Evolutionary conservation across 2,888 invertebrate species (phyloP).

Genomic region (Drosophila mimetica): DNA sequence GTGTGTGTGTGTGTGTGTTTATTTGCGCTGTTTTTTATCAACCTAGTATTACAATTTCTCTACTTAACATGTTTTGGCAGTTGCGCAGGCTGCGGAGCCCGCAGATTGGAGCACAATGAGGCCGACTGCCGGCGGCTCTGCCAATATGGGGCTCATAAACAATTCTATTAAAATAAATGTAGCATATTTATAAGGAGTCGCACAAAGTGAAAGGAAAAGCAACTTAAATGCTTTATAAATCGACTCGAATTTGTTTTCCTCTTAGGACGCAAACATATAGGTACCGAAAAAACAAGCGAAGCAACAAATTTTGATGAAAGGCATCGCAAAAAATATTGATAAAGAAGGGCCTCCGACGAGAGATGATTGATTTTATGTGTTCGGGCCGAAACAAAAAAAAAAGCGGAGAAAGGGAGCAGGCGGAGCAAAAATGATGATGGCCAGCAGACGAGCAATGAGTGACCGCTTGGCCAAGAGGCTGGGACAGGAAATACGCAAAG

Average conservation of each 20-base stretch:
- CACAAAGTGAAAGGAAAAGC: conserved; percentile 39
- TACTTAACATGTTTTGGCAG: conserved; percentile 72
- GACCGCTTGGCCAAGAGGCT: conserved; percentile 45
- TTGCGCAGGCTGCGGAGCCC: conserved; percentile 54
- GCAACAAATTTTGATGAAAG: conserved; percentile 64
- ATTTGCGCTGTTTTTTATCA: conserved; percentile 14
- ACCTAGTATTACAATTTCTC: conserved; percentile 40
- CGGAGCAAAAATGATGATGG: conserved; percentile 20
- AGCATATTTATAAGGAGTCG: conserved; percentile 68
- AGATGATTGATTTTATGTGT: conserved; percentile 80
- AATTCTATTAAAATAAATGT: conserved; percentile 79
- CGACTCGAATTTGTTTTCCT: conserved; percentile 65
- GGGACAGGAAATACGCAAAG: conserved; percentile 66
- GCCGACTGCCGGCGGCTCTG: conserved; percentile 44
- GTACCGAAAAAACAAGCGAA: conserved; percentile 13
- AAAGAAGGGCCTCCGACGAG: conserved; percentile 20
- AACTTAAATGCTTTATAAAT: conserved; percentile 72
- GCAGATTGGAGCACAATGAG: conserved; percentile 51
- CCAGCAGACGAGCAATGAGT: conserved; percentile 19
- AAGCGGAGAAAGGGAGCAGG: background rate
- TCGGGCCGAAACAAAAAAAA: conserved; percentile 51
- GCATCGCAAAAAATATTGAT: conserved; percentile 43
- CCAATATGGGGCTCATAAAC: conserved; percentile 66
- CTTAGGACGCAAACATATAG: conserved; percentile 29
- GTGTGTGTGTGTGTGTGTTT: conserved; percentile 33